A percentile compares a stretch with the other conserved stretches of the same genome.
These are phyloP conservation scores for Euborellia annulipes DNA, from an alignment of 1,140 invertebrate genomes.

Conservation along the genomic window DNA sequence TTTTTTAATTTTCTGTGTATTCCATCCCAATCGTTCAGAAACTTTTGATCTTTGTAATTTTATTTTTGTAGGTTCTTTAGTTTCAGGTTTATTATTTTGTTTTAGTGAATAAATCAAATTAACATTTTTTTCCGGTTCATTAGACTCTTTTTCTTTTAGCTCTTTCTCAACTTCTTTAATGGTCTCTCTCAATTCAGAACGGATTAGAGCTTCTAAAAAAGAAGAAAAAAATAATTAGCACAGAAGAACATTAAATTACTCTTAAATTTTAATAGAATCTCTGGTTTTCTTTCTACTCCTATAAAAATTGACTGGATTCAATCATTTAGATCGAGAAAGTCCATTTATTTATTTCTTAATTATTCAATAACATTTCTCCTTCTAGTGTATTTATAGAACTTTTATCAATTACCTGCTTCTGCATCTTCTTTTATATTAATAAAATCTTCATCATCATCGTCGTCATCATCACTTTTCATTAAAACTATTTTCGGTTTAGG, in stretches of 20 bases:
- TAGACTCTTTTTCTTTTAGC: no score
- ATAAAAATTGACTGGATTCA: no score
- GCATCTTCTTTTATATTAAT: constrained; percentile 36
- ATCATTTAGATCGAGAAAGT: no score
- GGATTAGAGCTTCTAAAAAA: neutral
- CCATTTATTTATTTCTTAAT: no score
- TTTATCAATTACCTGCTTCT: constrained; percentile 20
- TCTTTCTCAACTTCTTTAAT: constrained; percentile 2
- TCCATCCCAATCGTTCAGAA: no score
- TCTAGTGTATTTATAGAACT: no score
- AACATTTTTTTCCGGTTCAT: no score
- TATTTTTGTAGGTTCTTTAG: neutral
- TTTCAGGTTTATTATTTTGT: constrained; percentile 3
- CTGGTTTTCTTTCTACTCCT: no score
- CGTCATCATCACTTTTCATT: constrained; percentile 12
- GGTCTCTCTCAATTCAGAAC: no score
- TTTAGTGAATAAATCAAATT: constrained; percentile 1
- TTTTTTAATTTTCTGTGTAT: no score
- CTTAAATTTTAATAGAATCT: neutral
- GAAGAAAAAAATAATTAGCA: neutral
- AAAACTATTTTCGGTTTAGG: constrained; percentile 9
- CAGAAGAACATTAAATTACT: no score
- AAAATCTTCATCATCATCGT: constrained; percentile 38
- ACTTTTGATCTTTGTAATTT: neutral
- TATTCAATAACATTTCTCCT: no score